Base-by-base conservation (phyloP, 2,888 invertebrate species). In the Hirtodrosophila duncani region DNA sequence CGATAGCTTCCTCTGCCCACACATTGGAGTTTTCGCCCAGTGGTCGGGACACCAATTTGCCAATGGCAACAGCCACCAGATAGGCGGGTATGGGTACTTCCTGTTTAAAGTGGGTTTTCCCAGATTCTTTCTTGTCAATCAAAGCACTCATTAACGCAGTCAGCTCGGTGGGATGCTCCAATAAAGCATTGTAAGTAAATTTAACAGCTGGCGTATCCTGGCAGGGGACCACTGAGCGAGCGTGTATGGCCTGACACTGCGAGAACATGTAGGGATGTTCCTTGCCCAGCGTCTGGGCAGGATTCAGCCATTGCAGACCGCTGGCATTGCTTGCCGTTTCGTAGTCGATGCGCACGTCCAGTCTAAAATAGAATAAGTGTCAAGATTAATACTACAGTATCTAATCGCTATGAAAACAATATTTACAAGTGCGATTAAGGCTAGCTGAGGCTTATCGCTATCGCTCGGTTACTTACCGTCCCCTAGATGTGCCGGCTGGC, bases 181-280 rank as follows among this genome's bases (percentile, higher is more conserved):
- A 85, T 84, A 89, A 85, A 4, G 95, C 95, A 42, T 90, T 89
- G 84, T 96, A 98, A 0, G 94, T 92, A 66, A 92, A 91, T 88
- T 98, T 98, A 0, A 97, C 94, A 0, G 92, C 90, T 0, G 98
- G 97, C 0, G 96, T 92, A 88, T 98, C 96, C 88, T 98, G 97
- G 81, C 97, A 97, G 0, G 98, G 98, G 2, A 97, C 72, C 64
- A 97, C 91, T 2, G 97, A 94, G 30, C 97, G 90, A 0, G 95
- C 95, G 88, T 96, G 95, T 64, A 96, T 96, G 1, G 95, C 93
- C 92, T 94, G 92, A 83, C 93, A 94, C 82, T 94, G 94, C 62
- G 93, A 94, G 87, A 94, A 94, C 77, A 98, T 87, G 82, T 93
- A 98, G 0, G 97, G 97, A 82, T 93, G 90, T 66, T 90, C 89